Percentiles rank a stretch among this genome's conserved stretches.
phyloP scores from a whole-genome alignment of 2,888 invertebrate species.

The Euproctis similis region DNA sequence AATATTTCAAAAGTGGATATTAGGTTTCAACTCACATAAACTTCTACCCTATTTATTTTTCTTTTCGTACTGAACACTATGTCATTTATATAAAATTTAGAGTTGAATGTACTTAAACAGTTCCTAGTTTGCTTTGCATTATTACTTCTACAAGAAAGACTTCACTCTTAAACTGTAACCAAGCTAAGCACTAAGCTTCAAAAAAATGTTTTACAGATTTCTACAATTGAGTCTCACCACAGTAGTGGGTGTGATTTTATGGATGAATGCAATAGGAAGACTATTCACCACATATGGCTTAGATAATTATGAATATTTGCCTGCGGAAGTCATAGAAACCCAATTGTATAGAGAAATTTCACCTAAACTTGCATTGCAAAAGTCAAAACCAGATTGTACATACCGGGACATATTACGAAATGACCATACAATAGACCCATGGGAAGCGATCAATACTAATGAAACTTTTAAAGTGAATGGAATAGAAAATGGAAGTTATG shows the following conservation, averaged over 20 bases:
- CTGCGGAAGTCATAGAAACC: conserved; percentile 28
- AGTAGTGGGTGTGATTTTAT: conserved; percentile 25
- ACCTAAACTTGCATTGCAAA: conserved; percentile 29
- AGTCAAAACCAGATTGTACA: conserved; percentile 38
- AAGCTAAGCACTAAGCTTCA: no score
- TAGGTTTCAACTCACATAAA: no score
- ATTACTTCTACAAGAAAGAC: no score
- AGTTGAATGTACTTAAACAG: no score
- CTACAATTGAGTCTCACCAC: conserved; percentile 35
- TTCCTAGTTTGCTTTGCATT: no score
- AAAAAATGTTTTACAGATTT: conserved; percentile 17
- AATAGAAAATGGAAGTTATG: conserved; percentile 46
- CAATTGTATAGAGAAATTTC: conserved; percentile 26
- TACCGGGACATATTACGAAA: conserved; percentile 44
- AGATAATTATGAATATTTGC: conserved; percentile 42
- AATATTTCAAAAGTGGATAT: no score
- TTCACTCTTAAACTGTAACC: no score
- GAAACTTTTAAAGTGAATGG: conserved; percentile 37
- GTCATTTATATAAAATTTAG: no score
- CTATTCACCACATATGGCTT: conserved; percentile 34
- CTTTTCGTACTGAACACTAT: no score
- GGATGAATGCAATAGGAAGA: conserved; percentile 33
- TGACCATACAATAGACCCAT: conserved; percentile 25
- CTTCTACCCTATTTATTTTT: no score
- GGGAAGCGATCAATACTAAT: conserved; percentile 33